Base-by-base conservation (phyloP, 2,113 vertebrate species). In the Alligator mississippiensis region DNA sequence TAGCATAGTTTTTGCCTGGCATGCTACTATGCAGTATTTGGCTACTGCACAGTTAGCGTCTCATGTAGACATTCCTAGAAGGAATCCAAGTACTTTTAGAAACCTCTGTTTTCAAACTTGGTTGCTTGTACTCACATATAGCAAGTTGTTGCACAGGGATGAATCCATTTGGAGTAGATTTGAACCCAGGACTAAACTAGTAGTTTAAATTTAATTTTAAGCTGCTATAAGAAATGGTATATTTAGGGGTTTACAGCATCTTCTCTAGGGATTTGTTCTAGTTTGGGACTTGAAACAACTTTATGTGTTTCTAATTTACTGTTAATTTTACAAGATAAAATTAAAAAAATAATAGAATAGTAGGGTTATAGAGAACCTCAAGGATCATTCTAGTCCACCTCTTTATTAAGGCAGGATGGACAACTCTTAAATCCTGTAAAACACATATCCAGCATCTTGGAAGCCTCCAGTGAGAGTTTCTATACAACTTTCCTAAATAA, bases 201-300 rank as follows among this genome's bases (percentile, higher is more conserved):
- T n/a, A 84, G 47, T 80, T 72, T 76, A 5, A 85, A 47, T 47
- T 6, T 38, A 38, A 57, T 89, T 91, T 84, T 60, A 89, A 27
- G 19, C 7, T 70, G 60, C 28, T 2, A 0, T 17, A 72, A 28
- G 34, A 34, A 34, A 34, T 34, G 4, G 7, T 2, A 38, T 16
- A 61, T 85, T 66, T 24, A 80, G 4, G 11, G 12, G 14, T 1
- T 59, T 57, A 5, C 6, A 47, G 28, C 68, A 58, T 4, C 9
- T 85, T 90, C 15, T 75, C 3, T 84, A 34, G 34, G 34, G 34
- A 34, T 34, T 34, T 34, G 34, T 34, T 34, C 34, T 34, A 34
- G 34, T 34, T 34, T 34, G 34, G 34, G 34, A 34, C 34, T 34
- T 90, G 2, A 9, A 78, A 2, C 34, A 34, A 34, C 34, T 34